Evolutionary conservation across 2,113 vertebrate genomes (phyloP), one percentile per base, ranked within the genome.

Genomic region (Symphodus melops): DNA sequence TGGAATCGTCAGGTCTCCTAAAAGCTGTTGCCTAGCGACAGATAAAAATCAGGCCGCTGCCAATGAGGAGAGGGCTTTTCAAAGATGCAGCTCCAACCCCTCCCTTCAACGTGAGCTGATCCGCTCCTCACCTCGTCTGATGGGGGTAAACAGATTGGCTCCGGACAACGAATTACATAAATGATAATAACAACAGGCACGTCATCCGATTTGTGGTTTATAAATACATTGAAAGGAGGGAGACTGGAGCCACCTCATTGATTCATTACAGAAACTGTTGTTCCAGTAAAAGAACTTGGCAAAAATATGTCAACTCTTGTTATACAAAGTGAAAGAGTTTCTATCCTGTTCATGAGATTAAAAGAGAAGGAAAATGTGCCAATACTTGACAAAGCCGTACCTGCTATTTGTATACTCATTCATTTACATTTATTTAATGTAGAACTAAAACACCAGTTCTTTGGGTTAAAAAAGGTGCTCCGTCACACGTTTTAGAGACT

Each of bases 21-120:
- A 67, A 87, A 79, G 76, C 77, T 60, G 92, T 95, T 88, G 89
- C 94, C 88, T 93, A 92, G 94, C 88, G 88, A 95, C 93, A 55
- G 89, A 92, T 86, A 86, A 77, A 82, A 90, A 92, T 90, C 82
- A 71, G 85, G 71, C 83, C 75, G 84, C 59, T 19, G 82, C 88
- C 76, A 60, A 63, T 86, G 66, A 90, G 87, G 81, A 80, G 85
- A 79, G 75, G 66, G 68, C 11, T 63, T 63, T 83, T 82, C 61
- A 33, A 58, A 5, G 48, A 49, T 72, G 84, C 68, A 9, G 68
- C 69, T 78, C 52, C 62, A 21, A 49, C 59, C 33, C 70, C 33
- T 68, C 65, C 59, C 10, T 52, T 56, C 44, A 19, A 37, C 8
- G 58, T 66, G n/a, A 25, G 66, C 61, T 49, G 68, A 81, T 66